Percentiles rank a stretch among this genome's conserved stretches.
These are phyloP conservation scores for Chalcis sispes DNA, from an alignment of 2,888 invertebrate species.

Conservation along the genomic window DNA sequence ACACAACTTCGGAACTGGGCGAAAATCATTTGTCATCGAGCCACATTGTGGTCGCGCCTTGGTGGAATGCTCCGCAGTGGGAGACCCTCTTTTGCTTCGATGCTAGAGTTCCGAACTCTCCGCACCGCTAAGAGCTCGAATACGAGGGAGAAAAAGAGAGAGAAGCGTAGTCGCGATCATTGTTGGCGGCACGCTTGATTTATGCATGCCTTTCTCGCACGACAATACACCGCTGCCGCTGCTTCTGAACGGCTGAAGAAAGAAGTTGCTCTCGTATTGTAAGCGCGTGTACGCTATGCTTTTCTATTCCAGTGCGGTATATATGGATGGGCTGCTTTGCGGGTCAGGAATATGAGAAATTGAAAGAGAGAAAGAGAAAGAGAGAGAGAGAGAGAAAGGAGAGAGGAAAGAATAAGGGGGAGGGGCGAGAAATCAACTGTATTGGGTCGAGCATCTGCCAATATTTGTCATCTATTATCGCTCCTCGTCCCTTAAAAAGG, in stretches of 20 bases:
- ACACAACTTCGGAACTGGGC: background rate
- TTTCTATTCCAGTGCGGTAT: constrained; percentile 17
- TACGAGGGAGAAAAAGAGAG: background rate
- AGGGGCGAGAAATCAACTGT: no score
- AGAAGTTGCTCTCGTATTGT: background rate
- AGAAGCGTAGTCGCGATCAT: constrained; percentile 62
- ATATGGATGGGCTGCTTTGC: background rate
- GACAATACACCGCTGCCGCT: background rate
- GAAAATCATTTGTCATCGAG: constrained; percentile 73
- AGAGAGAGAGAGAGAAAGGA: constrained; percentile 16
- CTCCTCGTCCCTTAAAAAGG: constrained; percentile 67
- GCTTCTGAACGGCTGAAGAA: no score
- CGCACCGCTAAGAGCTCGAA: background rate
- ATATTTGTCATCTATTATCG: constrained; percentile 76
- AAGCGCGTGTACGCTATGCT: constrained; percentile 12
- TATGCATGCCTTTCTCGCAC: constrained; percentile 69
- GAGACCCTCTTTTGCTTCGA: constrained; percentile 5
- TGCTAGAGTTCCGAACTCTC: background rate
- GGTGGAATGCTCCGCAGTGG: constrained; percentile 13
- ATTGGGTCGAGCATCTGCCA: constrained; percentile 73
- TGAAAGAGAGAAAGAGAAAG: no score
- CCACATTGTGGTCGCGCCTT: constrained; percentile 75
- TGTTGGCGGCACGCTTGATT: constrained; percentile 72
- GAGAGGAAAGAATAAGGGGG: background rate
- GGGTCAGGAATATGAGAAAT: constrained; percentile 11